Conservation (phyloP, 2,797 vertebrate genomes). For the Xenopus petersii region DNA sequence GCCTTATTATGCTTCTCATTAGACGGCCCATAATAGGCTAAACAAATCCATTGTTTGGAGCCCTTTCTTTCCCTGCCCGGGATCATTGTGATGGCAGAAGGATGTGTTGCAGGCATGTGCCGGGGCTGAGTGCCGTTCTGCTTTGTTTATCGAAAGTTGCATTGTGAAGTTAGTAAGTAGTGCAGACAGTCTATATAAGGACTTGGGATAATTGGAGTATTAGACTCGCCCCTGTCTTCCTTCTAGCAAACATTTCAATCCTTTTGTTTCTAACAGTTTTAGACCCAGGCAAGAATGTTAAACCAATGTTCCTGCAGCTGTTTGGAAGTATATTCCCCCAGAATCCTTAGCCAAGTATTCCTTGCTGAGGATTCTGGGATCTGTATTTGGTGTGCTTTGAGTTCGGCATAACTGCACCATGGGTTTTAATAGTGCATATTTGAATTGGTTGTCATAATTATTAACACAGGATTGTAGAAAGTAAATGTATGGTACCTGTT, state of each 20-base stretch:
- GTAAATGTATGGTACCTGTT: too few relatives aligned
- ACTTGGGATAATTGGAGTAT: background rate
- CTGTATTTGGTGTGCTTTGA: too few relatives aligned
- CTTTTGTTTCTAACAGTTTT: background rate
- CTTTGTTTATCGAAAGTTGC: constrained; percentile 21
- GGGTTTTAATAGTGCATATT: too few relatives aligned
- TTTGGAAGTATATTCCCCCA: too few relatives aligned
- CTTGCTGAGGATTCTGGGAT: background rate
- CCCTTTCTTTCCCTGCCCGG: constrained; percentile 9
- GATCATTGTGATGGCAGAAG: constrained; percentile 14
- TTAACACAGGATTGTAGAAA: too few relatives aligned
- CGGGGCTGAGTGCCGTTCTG: constrained; percentile 13
- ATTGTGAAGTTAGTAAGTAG: background rate
- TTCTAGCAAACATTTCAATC: background rate
- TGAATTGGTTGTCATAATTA: too few relatives aligned
- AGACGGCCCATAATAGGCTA: constrained; percentile 3
- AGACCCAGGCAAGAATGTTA: background rate
- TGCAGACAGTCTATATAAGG: background rate
- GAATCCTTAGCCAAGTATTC: too few relatives aligned
- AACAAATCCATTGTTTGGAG: constrained; percentile 2
- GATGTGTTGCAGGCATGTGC: constrained; percentile 16
- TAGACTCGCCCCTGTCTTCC: background rate
- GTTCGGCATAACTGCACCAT: too few relatives aligned
- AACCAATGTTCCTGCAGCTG: too few relatives aligned
- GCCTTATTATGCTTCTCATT: constrained; percentile 8